Conservation (phyloP, 2,888 invertebrate species). For the Sesia apiformis region DNA sequence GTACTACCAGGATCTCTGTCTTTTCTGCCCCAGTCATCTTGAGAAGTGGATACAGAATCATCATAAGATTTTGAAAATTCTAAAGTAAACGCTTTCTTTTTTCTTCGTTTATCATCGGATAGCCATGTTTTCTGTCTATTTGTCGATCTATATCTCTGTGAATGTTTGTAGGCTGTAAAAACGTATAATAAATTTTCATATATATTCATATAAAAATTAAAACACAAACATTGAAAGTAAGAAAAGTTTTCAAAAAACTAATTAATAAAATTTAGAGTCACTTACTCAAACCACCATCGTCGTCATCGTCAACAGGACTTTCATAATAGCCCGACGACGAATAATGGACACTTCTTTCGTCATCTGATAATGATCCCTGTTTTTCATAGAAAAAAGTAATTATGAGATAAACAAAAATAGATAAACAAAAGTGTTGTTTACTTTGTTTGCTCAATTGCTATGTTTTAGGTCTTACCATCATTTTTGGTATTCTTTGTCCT, state of each 20-base stretch:
- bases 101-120: slow-evolving; percentile 81
- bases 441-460: not conserved
- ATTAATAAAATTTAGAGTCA: slow-evolving; percentile 3
- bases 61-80: slow-evolving; percentile 79
- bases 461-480: slow-evolving; percentile 34
- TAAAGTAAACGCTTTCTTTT: slow-evolving; percentile 84
- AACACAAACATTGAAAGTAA: slow-evolving; percentile 5
- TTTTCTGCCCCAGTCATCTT: slow-evolving; percentile 62
- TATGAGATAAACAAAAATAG: not conserved
- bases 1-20: slow-evolving; percentile 38
- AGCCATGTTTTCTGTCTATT: slow-evolving; percentile 72
- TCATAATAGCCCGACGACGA: slow-evolving; percentile 85
- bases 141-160: slow-evolving; percentile 61
- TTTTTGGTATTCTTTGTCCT: slow-evolving; percentile 56
- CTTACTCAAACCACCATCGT: slow-evolving; percentile 69
- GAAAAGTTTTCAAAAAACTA: not conserved
- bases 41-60: slow-evolving; percentile 68
- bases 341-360: slow-evolving; percentile 81
- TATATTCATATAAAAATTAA: not conserved
- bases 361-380: slow-evolving; percentile 78
- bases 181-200: not conserved
- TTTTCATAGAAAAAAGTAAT: slow-evolving; percentile 11
- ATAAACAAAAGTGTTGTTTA: not conserved
- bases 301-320: slow-evolving; percentile 81
- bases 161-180: slow-evolving; percentile 59